These are phyloP conservation scores for Pheosia tremula DNA, from an alignment of 2,888 invertebrate species.

Conservation along the genomic window DNA sequence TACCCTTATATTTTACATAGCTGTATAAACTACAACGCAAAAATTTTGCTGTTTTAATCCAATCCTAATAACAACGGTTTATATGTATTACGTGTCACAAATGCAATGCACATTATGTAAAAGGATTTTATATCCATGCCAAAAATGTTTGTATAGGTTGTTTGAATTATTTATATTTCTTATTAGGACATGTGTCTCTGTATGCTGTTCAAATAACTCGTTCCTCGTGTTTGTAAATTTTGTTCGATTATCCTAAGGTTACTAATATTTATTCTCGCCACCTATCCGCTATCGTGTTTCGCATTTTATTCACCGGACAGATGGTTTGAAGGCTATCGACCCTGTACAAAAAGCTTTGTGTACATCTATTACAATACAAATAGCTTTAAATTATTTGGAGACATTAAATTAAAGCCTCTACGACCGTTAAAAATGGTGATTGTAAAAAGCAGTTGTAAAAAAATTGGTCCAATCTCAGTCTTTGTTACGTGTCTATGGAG, in stretches of 20 bases:
- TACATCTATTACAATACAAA: conserved; percentile 62
- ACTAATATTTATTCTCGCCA: conserved; percentile 34
- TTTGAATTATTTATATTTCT: conserved; percentile 5
- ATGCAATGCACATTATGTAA: neutral
- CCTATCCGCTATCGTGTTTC: conserved; percentile 56
- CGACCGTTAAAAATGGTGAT: conserved; percentile 52
- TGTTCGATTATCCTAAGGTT: conserved; percentile 17
- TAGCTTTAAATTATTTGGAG: conserved; percentile 64
- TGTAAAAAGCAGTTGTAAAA: conserved; percentile 51
- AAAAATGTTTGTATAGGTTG: neutral
- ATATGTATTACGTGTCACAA: neutral
- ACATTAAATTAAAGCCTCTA: conserved; percentile 56
- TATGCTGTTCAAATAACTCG: conserved; percentile 9
- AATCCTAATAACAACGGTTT: too few relatives aligned
- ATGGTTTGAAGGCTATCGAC: conserved; percentile 65
- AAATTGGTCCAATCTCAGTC: conserved; percentile 41
- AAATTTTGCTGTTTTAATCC: too few relatives aligned
- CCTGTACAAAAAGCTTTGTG: conserved; percentile 60
- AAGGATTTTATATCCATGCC: neutral
- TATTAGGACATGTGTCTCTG: neutral
- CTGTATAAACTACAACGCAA: too few relatives aligned
- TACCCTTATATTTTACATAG: too few relatives aligned
- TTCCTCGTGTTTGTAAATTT: conserved; percentile 35
- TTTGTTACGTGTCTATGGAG: conserved; percentile 39
- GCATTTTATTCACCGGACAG: conserved; percentile 65